phyloP scores from a whole-genome alignment of 2,113 vertebrate genomes.

The Pionites leucogaster region DNA sequence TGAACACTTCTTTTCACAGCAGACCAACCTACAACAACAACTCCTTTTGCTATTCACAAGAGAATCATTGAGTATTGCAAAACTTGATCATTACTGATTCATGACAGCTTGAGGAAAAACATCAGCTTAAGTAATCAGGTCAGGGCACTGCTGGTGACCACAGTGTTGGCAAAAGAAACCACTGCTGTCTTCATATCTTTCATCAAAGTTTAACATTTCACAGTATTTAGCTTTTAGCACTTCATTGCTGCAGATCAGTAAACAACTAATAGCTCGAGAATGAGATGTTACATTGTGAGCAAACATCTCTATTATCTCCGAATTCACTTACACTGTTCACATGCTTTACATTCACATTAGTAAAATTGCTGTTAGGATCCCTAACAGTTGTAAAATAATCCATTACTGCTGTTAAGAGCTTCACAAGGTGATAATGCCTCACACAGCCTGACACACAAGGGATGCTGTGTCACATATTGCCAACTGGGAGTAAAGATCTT shows the following conservation, averaged over 20 bases:
- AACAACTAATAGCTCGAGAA: conserved; percentile 49
- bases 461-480: not conserved
- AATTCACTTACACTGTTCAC: not conserved
- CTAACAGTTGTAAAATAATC: not conserved
- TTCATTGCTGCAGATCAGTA: conserved; percentile 54
- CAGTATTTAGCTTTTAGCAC: conserved; percentile 64
- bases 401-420: not conserved
- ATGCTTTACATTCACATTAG: not conserved
- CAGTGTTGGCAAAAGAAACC: conserved; percentile 65
- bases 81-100: conserved; percentile 83
- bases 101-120: conserved; percentile 82
- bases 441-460: not conserved
- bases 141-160: conserved; percentile 73
- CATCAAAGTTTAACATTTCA: conserved; percentile 71
- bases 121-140: conserved; percentile 80
- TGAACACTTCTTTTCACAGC: conserved; percentile 44
- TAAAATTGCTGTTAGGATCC: not conserved
- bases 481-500: not conserved
- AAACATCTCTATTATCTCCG: not conserved
- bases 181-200: conserved; percentile 68
- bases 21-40: conserved; percentile 74
- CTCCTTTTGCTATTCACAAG: conserved; percentile 73
- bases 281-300: not conserved
- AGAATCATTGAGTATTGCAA: conserved; percentile 77
- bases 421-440: not conserved